Conservation (phyloP, 2,113 vertebrate genomes). For the Orycteropus afer region DNA sequence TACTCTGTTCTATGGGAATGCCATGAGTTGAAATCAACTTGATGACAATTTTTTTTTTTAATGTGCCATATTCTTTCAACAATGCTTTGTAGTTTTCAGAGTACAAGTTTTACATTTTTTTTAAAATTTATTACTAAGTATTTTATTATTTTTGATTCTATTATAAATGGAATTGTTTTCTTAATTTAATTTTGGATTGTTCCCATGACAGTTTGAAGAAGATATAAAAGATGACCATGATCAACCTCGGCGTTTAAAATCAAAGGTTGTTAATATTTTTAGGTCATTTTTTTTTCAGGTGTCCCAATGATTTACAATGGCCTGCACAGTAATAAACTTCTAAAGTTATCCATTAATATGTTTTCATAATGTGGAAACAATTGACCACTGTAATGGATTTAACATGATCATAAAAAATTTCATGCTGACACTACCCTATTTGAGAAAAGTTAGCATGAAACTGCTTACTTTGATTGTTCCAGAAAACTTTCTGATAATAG, state of each 20-base stretch:
- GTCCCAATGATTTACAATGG: not conserved
- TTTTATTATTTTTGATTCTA: not conserved
- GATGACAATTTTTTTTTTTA: not conserved
- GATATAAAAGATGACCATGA: not conserved
- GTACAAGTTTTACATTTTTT: not conserved
- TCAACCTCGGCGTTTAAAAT: conserved; percentile 47
- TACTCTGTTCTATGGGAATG: not conserved
- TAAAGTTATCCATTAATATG: not conserved
- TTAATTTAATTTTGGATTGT: conserved; percentile 50
- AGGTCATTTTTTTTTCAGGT: fast-evolving
- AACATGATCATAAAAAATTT: conserved; percentile 45
- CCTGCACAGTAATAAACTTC: not conserved
- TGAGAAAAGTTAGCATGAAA: conserved; percentile 62
- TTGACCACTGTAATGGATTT: conserved; percentile 64
- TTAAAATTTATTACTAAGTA: conserved; percentile 13
- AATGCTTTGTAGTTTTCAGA: not conserved
- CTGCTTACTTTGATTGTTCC: conserved; percentile 72
- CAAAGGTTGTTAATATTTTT: conserved; percentile 23
- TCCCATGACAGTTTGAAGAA: conserved; percentile 37
- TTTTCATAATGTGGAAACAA: conserved; percentile 67
- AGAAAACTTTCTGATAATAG: conserved; percentile 53
- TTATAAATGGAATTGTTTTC: not conserved
- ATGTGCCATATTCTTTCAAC: not conserved
- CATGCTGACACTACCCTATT: conserved; percentile 50
- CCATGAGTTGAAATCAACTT: not conserved